Evolutionary conservation across 2,888 invertebrate genomes (phyloP), one percentile per base, ranked within the genome.

Genomic region (Halictus ligatus): DNA sequence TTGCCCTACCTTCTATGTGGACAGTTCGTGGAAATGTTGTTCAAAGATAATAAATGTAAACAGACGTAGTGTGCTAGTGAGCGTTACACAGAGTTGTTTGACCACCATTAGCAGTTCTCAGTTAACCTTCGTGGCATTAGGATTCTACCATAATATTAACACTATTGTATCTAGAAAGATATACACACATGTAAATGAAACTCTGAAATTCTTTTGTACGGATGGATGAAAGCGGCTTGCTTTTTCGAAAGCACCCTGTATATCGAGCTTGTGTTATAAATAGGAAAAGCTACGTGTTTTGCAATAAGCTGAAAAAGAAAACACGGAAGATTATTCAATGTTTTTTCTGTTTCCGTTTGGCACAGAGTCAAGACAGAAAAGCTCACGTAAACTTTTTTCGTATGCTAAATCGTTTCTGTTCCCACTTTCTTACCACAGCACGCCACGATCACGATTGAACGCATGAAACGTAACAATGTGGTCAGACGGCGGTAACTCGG

Each of bases 241-340:
- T 64, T 15, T 25, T 29, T 15, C 13, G 60, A 67, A 35, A 35
- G 8, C 35, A 67, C 69, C 69, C 69, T 43, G 69, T 69, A 69
- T 3, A n/a, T 7, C 40, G 18, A 21, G 69, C 69, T 69, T 21
- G 40, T 1, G 69, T 21, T 84, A 79, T 78, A 91, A 88, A 88
- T 88, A 84, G 76, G 83, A 89, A 88, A 91, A 89, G 90, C 54
- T 86, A 72, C 87, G 15, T 40, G 72, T 25, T 73, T 82, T 75
- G 78, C 58, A 78, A 78, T n/a, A 29, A 74, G 67, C 48, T 74
- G 74, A 76, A 50, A 78, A 75, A 29, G 60, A 69, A 75, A 80
- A 83, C 67, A 76, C 76, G 75, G 50, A 80, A 80, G 71, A 74
- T 83, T 64, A 58, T 43, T 21, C 29, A 69, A 64, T 48, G 48